phyloP scores from a whole-genome alignment of 2,113 vertebrate species.

The Alaudala cheleensis region DNA sequence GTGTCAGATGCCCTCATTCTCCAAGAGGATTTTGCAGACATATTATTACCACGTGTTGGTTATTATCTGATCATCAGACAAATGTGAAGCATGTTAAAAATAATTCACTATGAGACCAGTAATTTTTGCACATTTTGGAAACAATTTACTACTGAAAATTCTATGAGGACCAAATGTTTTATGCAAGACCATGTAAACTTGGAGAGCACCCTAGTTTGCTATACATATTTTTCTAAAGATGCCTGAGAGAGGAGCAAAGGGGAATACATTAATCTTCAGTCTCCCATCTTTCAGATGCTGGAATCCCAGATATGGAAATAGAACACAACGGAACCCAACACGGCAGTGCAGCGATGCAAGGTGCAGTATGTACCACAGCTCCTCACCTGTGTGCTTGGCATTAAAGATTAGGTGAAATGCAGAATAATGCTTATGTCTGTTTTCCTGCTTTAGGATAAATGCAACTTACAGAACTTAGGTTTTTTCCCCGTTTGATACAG shows the following conservation, averaged over 20 bases:
- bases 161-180: constrained; percentile 17
- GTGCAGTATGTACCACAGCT: constrained; percentile 65
- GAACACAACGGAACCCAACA: constrained; percentile 84
- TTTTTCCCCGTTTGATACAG: background rate
- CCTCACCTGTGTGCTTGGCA: background rate
- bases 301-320: constrained; percentile 83
- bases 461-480: background rate
- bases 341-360: constrained; percentile 84
- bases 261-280: constrained; percentile 49
- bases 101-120: constrained; percentile 19
- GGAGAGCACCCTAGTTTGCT: constrained; percentile 23
- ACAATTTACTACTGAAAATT: constrained; percentile 36
- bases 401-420: background rate
- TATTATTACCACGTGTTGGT: background rate
- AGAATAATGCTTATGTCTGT: background rate
- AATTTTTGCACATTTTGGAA: constrained; percentile 37
- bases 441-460: background rate
- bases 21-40: background rate
- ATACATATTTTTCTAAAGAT: constrained; percentile 28
- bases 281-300: constrained; percentile 80
- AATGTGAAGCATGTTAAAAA: constrained; percentile 30
- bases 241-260: constrained; percentile 6
- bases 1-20: background rate
- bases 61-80: background rate
- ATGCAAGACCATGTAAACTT: background rate